phyloP scores from a whole-genome alignment of 2,797 vertebrate species.

The Lepidocolaptes lacrymiger region DNA sequence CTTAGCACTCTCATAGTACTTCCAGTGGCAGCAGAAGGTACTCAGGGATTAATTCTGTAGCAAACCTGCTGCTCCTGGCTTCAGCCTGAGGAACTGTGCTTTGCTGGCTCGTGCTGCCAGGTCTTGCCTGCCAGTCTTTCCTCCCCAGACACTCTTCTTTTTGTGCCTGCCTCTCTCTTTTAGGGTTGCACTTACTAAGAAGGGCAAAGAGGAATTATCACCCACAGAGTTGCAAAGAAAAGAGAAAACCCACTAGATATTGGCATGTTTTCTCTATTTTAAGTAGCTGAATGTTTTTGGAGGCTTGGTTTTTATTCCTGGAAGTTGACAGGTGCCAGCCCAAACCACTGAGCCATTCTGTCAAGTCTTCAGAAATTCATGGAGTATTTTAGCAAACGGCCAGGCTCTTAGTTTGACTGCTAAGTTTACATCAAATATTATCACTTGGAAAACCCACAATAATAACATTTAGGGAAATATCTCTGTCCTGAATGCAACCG shows the following conservation, averaged over 20 bases:
- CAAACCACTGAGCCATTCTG: background rate
- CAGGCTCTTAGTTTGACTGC: background rate
- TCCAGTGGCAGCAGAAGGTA: conserved; percentile 36
- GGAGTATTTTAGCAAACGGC: background rate
- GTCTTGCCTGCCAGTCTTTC: background rate
- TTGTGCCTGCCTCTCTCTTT: background rate
- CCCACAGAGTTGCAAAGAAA: background rate
- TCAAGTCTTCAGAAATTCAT: background rate
- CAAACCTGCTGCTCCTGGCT: conserved; percentile 52
- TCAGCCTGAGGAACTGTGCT: background rate
- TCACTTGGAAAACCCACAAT: background rate
- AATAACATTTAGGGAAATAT: background rate
- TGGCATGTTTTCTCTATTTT: background rate
- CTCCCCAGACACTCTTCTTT: background rate
- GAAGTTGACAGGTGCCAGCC: background rate
- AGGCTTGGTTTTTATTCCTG: background rate
- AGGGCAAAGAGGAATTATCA: background rate
- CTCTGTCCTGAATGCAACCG: background rate
- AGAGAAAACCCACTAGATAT: background rate
- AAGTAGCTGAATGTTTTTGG: background rate
- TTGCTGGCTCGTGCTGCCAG: background rate
- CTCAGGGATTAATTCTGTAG: conserved; percentile 22
- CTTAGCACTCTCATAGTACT: background rate
- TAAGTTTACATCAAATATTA: background rate
- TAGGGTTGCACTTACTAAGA: background rate